phyloP scores from a whole-genome alignment of 2,888 invertebrate species.

The Campopleginae sp. region DNA sequence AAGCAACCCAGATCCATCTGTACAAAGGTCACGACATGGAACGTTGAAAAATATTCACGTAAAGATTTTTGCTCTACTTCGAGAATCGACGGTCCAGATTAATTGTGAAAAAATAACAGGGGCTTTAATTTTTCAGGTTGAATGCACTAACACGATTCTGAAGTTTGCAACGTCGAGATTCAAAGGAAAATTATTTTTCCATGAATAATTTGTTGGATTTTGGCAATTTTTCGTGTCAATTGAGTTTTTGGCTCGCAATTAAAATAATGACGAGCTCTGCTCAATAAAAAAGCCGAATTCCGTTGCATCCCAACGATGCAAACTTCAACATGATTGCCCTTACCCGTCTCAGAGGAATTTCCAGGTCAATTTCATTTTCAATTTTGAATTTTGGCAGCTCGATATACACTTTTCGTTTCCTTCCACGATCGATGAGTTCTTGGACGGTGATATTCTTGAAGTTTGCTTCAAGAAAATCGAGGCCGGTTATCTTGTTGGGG shows the following conservation, averaged over 20 bases:
- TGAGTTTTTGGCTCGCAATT: too few species aligned
- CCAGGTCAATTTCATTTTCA: conserved; percentile 26
- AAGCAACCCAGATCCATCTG: conserved; percentile 89
- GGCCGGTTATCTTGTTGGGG: conserved; percentile 37
- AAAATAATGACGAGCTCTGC: too few species aligned
- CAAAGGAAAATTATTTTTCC: too few species aligned
- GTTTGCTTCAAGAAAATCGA: conserved; percentile 33
- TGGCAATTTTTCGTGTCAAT: too few species aligned
- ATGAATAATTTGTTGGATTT: too few species aligned
- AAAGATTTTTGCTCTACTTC: not conserved
- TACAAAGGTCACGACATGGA: not conserved
- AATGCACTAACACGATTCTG: too few species aligned
- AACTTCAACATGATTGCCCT: too few species aligned
- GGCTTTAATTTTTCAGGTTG: too few species aligned
- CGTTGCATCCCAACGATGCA: too few species aligned
- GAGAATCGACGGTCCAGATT: not conserved
- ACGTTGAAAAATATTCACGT: not conserved
- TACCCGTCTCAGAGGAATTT: conserved; percentile 23
- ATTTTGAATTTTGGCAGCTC: conserved; percentile 54
- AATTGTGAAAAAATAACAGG: too few species aligned
- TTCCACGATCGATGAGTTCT: not conserved
- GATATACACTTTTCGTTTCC: not conserved
- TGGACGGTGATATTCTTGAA: conserved; percentile 25
- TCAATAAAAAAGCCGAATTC: too few species aligned
- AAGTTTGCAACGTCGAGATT: too few species aligned